Conservation (phyloP, 2,888 invertebrate genomes). For the Andrena praecox region DNA sequence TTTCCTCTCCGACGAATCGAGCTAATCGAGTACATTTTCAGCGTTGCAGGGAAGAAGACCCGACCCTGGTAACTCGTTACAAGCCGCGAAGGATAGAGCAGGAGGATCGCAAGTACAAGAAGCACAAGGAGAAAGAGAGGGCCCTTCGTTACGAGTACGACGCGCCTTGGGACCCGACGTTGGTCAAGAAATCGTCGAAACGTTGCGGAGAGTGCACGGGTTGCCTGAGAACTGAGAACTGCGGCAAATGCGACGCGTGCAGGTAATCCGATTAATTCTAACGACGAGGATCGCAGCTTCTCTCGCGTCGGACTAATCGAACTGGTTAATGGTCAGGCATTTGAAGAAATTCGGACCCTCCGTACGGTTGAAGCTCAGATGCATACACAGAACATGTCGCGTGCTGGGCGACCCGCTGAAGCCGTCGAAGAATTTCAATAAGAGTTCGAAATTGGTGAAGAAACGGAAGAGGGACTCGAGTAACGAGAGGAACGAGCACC, state of each 20-base stretch:
- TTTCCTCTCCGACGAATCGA: no score
- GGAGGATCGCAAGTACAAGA: constrained; percentile 80
- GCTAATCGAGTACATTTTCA: constrained; percentile 65
- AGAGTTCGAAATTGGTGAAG: constrained; percentile 78
- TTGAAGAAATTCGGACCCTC: constrained; percentile 87
- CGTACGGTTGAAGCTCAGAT: constrained; percentile 86
- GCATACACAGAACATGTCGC: constrained; percentile 86
- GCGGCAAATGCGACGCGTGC: constrained; percentile 89
- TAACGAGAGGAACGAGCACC: constrained; percentile 81
- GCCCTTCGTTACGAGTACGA: constrained; percentile 80
- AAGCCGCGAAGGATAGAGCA: constrained; percentile 81
- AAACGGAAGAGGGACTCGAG: constrained; percentile 82
- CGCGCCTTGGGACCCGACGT: constrained; percentile 77
- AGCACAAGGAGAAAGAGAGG: constrained; percentile 84
- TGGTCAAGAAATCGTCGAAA: constrained; percentile 83
- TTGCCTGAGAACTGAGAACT: constrained; percentile 89
- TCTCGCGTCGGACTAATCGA: background rate
- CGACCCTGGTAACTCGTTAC: constrained; percentile 87
- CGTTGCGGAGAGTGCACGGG: constrained; percentile 92
- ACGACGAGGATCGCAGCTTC: no score
- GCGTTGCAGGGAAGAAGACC: constrained; percentile 93
- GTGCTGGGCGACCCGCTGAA: constrained; percentile 81
- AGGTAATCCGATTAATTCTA: constrained; percentile 81
- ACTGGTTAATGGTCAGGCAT: constrained; percentile 78
- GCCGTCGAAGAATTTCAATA: constrained; percentile 80